Percentiles rank a stretch among this genome's conserved stretches.
These are phyloP conservation scores for Ischnura elegans DNA, from an alignment of 2,888 invertebrate genomes.

Conservation along the genomic window DNA sequence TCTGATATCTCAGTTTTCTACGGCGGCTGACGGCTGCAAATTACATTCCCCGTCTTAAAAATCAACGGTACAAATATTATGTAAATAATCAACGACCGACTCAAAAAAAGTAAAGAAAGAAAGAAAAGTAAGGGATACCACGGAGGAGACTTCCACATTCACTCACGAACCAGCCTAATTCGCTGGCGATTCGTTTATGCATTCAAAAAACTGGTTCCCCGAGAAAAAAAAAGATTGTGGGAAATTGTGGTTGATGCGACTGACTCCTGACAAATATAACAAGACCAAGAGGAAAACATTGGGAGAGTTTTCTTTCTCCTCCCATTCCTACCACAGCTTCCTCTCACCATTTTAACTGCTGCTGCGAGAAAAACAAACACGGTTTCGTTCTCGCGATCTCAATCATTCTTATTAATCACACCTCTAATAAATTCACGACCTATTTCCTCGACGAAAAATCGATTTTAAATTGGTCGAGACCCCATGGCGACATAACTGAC, in stretches of 20 bases:
- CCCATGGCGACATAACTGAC: background rate
- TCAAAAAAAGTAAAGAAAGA: background rate
- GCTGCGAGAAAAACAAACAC: constrained; percentile 52
- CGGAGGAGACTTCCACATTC: background rate
- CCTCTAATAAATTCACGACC: constrained; percentile 29
- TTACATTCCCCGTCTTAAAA: constrained; percentile 3
- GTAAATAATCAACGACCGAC: background rate
- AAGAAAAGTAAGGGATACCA: too few relatives aligned
- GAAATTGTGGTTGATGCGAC: background rate
- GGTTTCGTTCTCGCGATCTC: background rate
- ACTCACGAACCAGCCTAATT: background rate
- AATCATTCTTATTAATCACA: constrained; percentile 31
- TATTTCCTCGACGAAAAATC: constrained; percentile 57
- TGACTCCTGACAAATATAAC: background rate
- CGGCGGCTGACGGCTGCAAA: background rate
- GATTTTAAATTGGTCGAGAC: constrained; percentile 51
- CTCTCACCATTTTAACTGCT: background rate
- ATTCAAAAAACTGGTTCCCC: constrained; percentile 52
- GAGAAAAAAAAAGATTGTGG: background rate
- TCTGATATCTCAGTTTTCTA: background rate
- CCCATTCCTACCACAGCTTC: background rate
- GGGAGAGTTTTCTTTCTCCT: background rate
- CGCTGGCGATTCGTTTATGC: constrained; percentile 18
- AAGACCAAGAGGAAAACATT: background rate
- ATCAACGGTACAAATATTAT: background rate